Conservation (phyloP, 2,113 vertebrate genomes). For the Lipotes vexillifer region DNA sequence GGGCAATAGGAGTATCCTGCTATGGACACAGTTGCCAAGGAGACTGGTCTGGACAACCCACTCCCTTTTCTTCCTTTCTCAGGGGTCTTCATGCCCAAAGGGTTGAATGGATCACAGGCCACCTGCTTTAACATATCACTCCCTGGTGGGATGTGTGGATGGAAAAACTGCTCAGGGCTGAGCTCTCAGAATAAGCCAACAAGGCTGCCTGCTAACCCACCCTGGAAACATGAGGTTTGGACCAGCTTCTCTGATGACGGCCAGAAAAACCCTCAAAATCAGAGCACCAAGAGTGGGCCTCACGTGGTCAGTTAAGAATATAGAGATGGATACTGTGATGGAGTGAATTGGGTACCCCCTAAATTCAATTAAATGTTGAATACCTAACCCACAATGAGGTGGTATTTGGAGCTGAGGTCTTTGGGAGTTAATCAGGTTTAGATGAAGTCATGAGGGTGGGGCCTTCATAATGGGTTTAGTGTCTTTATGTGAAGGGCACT, state of each 20-base stretch:
- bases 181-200: background rate
- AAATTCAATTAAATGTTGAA: background rate
- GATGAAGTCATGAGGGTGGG: background rate
- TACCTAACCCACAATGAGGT: background rate
- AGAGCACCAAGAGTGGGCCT: background rate
- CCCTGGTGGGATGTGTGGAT: too few species aligned
- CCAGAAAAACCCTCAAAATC: background rate
- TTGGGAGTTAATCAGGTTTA: background rate
- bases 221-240: background rate
- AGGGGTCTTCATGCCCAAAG: background rate
- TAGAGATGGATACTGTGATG: background rate
- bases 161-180: background rate
- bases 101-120: background rate
- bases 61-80: background rate
- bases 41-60: background rate
- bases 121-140: background rate
- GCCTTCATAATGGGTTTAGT: background rate
- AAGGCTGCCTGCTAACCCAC: background rate
- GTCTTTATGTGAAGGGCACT: background rate
- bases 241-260: background rate
- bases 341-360: background rate
- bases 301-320: accelerated
- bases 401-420: background rate
- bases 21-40: background rate
- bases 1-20: background rate